Conservation (phyloP, 2,888 invertebrate genomes). For the Pteria penguin region DNA sequence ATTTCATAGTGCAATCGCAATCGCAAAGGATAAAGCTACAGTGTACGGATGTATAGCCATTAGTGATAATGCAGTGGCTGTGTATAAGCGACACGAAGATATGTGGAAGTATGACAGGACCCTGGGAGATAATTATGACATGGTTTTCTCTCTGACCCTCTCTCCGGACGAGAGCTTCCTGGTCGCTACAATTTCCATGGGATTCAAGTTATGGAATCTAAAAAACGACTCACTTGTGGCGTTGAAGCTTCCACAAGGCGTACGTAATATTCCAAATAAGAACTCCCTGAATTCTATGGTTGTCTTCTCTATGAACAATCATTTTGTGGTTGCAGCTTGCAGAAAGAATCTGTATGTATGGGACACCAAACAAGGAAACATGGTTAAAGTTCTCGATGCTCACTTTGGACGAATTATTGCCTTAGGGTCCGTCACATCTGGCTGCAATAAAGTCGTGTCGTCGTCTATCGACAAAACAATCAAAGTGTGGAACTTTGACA, state of each 20-base stretch:
- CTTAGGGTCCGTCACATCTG: slow-evolving; percentile 90
- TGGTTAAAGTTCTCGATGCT: slow-evolving; percentile 95
- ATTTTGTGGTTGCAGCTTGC: slow-evolving; percentile 97
- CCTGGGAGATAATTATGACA: slow-evolving; percentile 74
- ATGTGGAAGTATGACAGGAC: slow-evolving; percentile 76
- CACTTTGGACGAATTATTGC: slow-evolving; percentile 98
- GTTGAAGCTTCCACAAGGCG: slow-evolving; percentile 83
- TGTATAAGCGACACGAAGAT: slow-evolving; percentile 68
- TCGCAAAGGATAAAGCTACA: slow-evolving; percentile 66
- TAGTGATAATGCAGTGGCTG: slow-evolving; percentile 77
- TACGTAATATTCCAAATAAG: slow-evolving; percentile 94
- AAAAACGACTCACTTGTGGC: slow-evolving; percentile 70
- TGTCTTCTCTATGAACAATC: slow-evolving; percentile 92
- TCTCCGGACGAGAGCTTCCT: slow-evolving; percentile 90
- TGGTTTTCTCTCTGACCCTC: slow-evolving; percentile 84
- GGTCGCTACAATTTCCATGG: slow-evolving; percentile 83
- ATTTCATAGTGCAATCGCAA: slow-evolving; percentile 78
- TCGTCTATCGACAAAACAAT: slow-evolving; percentile 98
- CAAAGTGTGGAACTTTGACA: slow-evolving; percentile 99
- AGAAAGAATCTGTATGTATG: slow-evolving; percentile 96
- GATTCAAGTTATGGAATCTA: slow-evolving; percentile 80
- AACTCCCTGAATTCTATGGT: slow-evolving; percentile 94
- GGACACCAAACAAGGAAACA: slow-evolving; percentile 89
- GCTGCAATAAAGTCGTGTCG: slow-evolving; percentile 87
- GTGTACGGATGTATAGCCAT: slow-evolving; percentile 79